A percentile compares a stretch with the other conserved stretches of the same genome.
These are phyloP conservation scores for Matsumyia berberina DNA, from an alignment of 2,888 invertebrate genomes.

Conservation along the genomic window DNA sequence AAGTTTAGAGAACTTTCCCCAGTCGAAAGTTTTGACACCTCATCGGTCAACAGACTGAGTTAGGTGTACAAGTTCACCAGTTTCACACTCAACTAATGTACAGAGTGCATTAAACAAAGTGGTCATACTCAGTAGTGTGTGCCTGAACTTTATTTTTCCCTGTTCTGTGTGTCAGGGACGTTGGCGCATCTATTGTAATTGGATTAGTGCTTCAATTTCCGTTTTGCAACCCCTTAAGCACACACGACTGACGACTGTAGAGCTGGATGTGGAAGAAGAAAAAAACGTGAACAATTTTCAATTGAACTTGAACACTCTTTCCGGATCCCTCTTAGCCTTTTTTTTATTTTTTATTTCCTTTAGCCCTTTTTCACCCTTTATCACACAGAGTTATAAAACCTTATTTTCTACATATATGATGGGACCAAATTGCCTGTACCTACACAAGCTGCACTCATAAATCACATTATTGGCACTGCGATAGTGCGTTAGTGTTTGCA, in stretches of 20 bases:
- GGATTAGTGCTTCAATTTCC: slow-evolving; percentile 30
- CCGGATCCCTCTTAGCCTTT: background rate
- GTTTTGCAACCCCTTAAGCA: slow-evolving; percentile 3
- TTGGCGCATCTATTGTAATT: slow-evolving; percentile 22
- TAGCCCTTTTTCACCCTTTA: no score
- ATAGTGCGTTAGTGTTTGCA: no score
- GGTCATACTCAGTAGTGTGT: background rate
- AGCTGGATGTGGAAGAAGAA: background rate
- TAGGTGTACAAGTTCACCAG: background rate
- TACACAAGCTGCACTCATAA: no score
- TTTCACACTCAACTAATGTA: background rate
- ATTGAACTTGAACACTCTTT: slow-evolving; percentile 1
- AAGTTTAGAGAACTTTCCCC: background rate
- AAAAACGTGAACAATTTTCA: background rate
- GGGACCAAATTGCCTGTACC: no score
- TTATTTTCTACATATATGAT: no score
- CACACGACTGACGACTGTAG: background rate
- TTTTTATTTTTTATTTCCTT: background rate
- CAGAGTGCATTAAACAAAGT: background rate
- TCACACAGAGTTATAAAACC: no score
- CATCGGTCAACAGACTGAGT: slow-evolving; percentile 27
- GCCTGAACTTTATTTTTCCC: background rate
- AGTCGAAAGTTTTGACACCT: slow-evolving; percentile 14
- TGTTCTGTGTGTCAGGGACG: background rate
- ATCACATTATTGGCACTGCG: no score